Base-by-base conservation (phyloP, 1,140 invertebrate genomes). In the Sipha flava region DNA sequence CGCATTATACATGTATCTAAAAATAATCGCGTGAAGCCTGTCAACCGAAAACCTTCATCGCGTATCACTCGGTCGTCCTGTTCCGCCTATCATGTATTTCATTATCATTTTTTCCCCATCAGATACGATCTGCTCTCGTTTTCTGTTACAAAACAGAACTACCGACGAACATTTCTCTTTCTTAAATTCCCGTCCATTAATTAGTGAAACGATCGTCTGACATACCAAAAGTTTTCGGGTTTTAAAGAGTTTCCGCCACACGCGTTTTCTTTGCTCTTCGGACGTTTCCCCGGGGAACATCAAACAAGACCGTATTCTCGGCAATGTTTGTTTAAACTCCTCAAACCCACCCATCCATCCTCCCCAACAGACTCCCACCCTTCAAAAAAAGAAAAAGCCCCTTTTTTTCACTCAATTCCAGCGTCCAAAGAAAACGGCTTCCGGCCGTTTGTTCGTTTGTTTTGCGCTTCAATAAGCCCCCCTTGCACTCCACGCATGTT, bases 381-480 rank as follows among this genome's bases (percentile, higher is more conserved):
- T n/a, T n/a, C n/a, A n/a, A 45, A 37, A 18, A 77, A 40, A 45
- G 26, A 21, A 31, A 43, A n/a, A 21, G 45, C 31, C 49, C 40
- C 43, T 80, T 54, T 47, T 43, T 68, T 62, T 75, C 70, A 75
- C 79, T 77, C 79, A 31, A 45, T 54, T 45, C 47, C 62, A 21
- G 47, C 23, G 47, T 54, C 21, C 18, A 77, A 34, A 77, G 72
- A 77, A 77, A 77, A 59, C 73, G 14, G 73, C 73, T 77, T 57
- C 73, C 34, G 73, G 73, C 49, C 52, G 52, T 77, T 77, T 57
- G 73, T 77, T 77, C 52, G 52, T 77, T 77, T 57, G 73, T 77
- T 77, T 77, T 77, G 73, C 73, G 73, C 73, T 57, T 57, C 73
- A 57, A 77, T 40, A 29, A 77, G 52, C 73, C 47, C 52, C 52